These are phyloP conservation scores for Amniataba percoides DNA, from an alignment of 2,797 vertebrate genomes.

Conservation along the genomic window DNA sequence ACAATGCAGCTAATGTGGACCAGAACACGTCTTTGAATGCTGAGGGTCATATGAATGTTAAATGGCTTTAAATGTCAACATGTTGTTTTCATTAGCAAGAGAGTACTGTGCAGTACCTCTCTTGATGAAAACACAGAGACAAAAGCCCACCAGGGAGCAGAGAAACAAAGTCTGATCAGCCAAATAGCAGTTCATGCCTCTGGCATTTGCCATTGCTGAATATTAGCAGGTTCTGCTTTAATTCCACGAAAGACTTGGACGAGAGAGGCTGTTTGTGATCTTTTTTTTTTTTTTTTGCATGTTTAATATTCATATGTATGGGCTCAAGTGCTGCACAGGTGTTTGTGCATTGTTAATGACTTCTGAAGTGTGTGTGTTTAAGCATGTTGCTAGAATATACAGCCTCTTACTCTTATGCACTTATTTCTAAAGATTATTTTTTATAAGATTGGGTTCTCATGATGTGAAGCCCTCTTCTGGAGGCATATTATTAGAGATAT, in stretches of 20 bases:
- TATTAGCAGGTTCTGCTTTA: constrained; percentile 18
- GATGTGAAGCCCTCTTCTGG: background rate
- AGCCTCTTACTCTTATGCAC: background rate
- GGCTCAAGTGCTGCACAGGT: constrained; percentile 36
- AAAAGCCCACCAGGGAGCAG: constrained; percentile 18
- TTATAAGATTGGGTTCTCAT: background rate
- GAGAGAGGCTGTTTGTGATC: constrained; percentile 10
- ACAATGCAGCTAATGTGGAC: constrained; percentile 50
- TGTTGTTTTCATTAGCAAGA: constrained; percentile 62
- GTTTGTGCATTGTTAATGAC: constrained; percentile 38
- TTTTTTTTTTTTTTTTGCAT: constrained; percentile 18
- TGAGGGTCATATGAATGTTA: constrained; percentile 69
- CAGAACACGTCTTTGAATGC: constrained; percentile 44
- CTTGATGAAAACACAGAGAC: constrained; percentile 19
- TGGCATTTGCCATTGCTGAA: constrained; percentile 13
- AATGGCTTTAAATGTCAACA: constrained; percentile 73
- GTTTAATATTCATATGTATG: constrained; percentile 23
- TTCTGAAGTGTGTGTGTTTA: background rate
- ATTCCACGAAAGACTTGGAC: background rate
- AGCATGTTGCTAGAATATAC: background rate
- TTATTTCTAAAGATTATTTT: background rate
- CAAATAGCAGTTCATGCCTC: constrained; percentile 15
- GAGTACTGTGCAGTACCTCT: constrained; percentile 36
- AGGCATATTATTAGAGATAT: background rate
- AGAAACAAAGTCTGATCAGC: constrained; percentile 20